Evolutionary conservation across 2,113 vertebrate species (phyloP), one percentile per base, ranked within the genome.

Genomic region (Illadopsis cleaveri): DNA sequence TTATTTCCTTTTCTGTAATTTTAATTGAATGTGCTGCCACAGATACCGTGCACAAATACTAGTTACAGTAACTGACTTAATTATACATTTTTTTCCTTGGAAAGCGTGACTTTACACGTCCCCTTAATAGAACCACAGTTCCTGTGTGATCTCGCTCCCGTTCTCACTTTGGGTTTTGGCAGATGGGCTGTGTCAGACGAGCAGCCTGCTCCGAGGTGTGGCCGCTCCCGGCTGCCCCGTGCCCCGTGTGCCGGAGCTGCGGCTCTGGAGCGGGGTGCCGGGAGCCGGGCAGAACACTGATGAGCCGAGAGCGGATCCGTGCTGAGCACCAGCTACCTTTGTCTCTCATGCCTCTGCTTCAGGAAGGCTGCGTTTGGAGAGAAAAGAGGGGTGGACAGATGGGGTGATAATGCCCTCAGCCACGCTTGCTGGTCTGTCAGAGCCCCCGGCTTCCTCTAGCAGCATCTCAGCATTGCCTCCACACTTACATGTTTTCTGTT

Each of bases 1-100:
- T 94, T 94, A 89, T 93, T 95, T 91, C 82, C 78, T 91, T 61
- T 93, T 91, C 84, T 91, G 91, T 93, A 79, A 72, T 90, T 96
- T 93, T 92, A 95, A 94, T 93, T 89, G 87, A 90, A 79, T 47
- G 69, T 50, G 31, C 69, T 48, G 76, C 76, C 78, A 42, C 68
- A 89, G 84, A 89, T 50, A 90, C 57, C 11, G 37, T 31, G 71
- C 86, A 76, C 92, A 91, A 92, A 93, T 25, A 79, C 21, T 11
- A 65, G 89, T 42, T 27, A 2, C 0, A 5, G 47, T 72, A 76
- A 82, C 72, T 44, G 77, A 50, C 68, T 96, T 73, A 77, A 87
- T 76, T 91, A 31, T 70, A 1, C 22, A 3, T 47, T 47, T 12
- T 73, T 95, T 94, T 5, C 54, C 4, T 28, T 3, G 50, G 60